Percentiles rank a stretch among this genome's conserved stretches.
These are phyloP conservation scores for Plecotus auritus DNA, from an alignment of 2,113 vertebrate genomes.

Conservation along the genomic window DNA sequence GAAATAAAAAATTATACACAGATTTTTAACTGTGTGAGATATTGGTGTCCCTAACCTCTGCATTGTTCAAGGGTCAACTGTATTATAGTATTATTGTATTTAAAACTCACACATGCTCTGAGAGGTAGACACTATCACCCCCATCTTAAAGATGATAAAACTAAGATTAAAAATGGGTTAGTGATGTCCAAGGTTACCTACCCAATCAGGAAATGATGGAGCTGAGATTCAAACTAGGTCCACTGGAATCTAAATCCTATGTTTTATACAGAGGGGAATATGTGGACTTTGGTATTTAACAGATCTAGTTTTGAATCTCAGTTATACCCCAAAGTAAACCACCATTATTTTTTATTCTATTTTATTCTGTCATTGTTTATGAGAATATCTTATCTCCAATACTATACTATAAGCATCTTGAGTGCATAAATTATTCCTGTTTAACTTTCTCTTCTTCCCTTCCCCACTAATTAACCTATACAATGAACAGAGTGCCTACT, in stretches of 20 bases:
- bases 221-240: not conserved
- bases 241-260: not conserved
- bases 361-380: not conserved
- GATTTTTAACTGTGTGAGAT: not conserved
- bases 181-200: not conserved
- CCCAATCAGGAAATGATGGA: not conserved
- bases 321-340: not conserved
- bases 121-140: not conserved
- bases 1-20: not conserved
- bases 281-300: not conserved
- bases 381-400: not conserved
- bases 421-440: not conserved
- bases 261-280: not conserved
- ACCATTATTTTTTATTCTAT: not conserved
- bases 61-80: not conserved
- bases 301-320: not conserved
- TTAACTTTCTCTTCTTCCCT: not conserved
- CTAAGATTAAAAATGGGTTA: not conserved
- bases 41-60: too few species aligned
- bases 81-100: not conserved
- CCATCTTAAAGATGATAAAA: constrained; percentile 21
- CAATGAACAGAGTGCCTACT: not conserved
- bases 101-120: not conserved
- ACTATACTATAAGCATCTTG: not conserved
- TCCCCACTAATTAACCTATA: not conserved